These are phyloP conservation scores for Glandiceps talaboti DNA, from an alignment of 53 echinoderm and acorn worm species.

Conservation along the genomic window DNA sequence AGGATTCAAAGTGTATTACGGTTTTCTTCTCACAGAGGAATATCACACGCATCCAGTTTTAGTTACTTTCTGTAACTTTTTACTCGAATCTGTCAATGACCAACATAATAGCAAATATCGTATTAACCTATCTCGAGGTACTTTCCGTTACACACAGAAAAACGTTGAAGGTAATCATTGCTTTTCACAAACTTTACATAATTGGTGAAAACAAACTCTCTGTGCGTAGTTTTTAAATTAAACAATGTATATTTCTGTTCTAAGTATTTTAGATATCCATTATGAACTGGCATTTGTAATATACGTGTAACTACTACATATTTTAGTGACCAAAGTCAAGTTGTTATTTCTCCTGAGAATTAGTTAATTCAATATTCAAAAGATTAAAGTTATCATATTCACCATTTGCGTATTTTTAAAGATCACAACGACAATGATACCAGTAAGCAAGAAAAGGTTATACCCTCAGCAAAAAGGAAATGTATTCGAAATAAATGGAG, in stretches of 20 bases:
- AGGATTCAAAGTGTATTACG: conserved; percentile 29
- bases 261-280: too few species aligned
- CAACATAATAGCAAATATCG: not conserved
- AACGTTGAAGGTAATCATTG: not conserved
- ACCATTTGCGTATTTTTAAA: too few species aligned
- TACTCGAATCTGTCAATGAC: not conserved
- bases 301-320: too few species aligned
- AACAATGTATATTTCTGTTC: too few species aligned
- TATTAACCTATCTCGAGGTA: too few species aligned
- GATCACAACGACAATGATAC: not conserved
- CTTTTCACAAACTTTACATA: too few species aligned
- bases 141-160: too few species aligned
- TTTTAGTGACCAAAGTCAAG: too few species aligned
- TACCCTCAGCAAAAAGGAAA: not conserved
- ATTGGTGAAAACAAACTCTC: not conserved
- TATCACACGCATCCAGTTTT: conserved; percentile 31
- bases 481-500: not conserved
- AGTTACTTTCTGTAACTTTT: conserved; percentile 25
- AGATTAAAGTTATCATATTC: too few species aligned
- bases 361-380: too few species aligned
- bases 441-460: not conserved
- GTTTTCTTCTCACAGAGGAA: conserved; percentile 19
- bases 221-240: not conserved
- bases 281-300: too few species aligned
- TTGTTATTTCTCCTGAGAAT: too few species aligned